Evolutionary conservation across 2,888 invertebrate species (phyloP), one percentile per base, ranked within the genome.

Genomic region (Campopleginae sp.): DNA sequence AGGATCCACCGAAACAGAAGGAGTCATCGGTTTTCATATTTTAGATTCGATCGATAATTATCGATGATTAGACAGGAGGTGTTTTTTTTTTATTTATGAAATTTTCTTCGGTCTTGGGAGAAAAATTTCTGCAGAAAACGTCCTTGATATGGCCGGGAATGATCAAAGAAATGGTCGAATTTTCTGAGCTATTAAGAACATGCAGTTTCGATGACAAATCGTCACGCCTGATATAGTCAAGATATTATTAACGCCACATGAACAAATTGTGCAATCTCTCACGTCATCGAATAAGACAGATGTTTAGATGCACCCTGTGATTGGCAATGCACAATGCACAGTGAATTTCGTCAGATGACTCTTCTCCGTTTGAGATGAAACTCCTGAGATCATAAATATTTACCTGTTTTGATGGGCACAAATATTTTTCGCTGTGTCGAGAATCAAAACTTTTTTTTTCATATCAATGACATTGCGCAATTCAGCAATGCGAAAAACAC

Each of bases 261-360:
- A 80, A 80, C 80, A 75, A 33, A 54, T 80, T 80, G 54, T 74
- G 74, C 44, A 80, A 80, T 10, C 7, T 46, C 14, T 75, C 74
- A 27, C 19, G 80, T 54, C 80, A 51, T 66, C 74, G 58, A 68
- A 68, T 58, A 75, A 58, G 58, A 44, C 66, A 66, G 27, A 58
- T 74, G 44, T 66, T 75, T 48, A 46, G 46, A 58, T 80, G 74
- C 80, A 75, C 65, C 33, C n/a, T 51, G 17, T 2, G 51, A 17
- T n/a, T 51, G n/a, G 51, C 51, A 7, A 10, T 2, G n/a, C 14
- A 46, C 63, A 48, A 27, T n/a, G 31, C 46, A 23, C 27, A 23
- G 19, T 27, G 12, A 3, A 23, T 23, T 27, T 58, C 27, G 14
- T 58, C 58, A 58, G 58, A 58, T 14, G 6, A 58, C 27, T 58